These are phyloP conservation scores for Piezodorus guildinii DNA, from an alignment of 1,140 invertebrate species.

Conservation along the genomic window DNA sequence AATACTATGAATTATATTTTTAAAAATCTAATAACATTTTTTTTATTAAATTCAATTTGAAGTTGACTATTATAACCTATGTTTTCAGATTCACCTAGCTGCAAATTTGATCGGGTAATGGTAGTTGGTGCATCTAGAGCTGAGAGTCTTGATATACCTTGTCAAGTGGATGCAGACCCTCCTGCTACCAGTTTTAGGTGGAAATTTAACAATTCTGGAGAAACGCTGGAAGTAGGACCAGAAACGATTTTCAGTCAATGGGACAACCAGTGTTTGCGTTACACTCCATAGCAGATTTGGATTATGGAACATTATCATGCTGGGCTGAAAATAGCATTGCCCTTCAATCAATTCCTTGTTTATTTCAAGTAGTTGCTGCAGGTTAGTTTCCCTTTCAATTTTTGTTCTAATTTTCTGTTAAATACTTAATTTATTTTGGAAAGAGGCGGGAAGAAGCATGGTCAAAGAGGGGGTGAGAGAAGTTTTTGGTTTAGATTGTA, in stretches of 20 bases:
- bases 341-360: slow-evolving; percentile 57
- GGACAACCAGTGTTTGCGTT: slow-evolving; percentile 41
- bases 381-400: slow-evolving; percentile 38
- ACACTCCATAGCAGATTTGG: slow-evolving; percentile 42
- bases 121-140: slow-evolving; percentile 73
- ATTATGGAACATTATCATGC: slow-evolving; percentile 66
- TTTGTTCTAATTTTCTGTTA: not conserved
- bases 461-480: too few relatives aligned
- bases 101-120: slow-evolving; percentile 56
- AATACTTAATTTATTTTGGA: not conserved
- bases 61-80: not conserved
- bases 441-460: too few relatives aligned
- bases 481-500: too few relatives aligned
- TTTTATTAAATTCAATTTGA: too few relatives aligned
- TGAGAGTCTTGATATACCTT: slow-evolving; percentile 69
- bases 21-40: too few relatives aligned
- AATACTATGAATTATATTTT: too few relatives aligned
- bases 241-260: slow-evolving; percentile 47
- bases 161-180: slow-evolving; percentile 77
- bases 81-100: slow-evolving; percentile 64
- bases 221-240: slow-evolving; percentile 63
- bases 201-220: slow-evolving; percentile 83
- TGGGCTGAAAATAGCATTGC: slow-evolving; percentile 67
- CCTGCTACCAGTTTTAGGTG: slow-evolving; percentile 71
- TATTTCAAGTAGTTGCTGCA: slow-evolving; percentile 65